Percentiles rank a stretch among this genome's conserved stretches.
Conservation (phyloP, 2,113 vertebrate genomes). For the Siphamia tubifer region DNA sequence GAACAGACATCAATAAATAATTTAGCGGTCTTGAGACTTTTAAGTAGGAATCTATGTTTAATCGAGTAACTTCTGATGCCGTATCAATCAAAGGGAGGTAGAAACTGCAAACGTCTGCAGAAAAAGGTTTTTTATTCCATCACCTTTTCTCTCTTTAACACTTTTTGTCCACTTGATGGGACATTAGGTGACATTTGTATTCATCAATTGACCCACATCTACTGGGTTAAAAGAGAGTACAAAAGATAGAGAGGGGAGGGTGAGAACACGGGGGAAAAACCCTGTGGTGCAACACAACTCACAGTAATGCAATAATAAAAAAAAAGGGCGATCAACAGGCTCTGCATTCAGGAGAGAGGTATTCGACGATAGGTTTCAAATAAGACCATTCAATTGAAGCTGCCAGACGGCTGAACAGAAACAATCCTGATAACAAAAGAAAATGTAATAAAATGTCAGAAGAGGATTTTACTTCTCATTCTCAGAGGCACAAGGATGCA, state of each 20-base stretch:
- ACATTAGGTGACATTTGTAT: slow-evolving; percentile 71
- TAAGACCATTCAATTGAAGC: slow-evolving; percentile 32
- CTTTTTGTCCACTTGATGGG: slow-evolving; percentile 52
- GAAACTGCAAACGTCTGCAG: slow-evolving; percentile 78
- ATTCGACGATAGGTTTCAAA: slow-evolving; percentile 26
- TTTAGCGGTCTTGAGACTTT: slow-evolving; percentile 90
- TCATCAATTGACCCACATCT: slow-evolving; percentile 67
- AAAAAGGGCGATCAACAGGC: slow-evolving; percentile 25
- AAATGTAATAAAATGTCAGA: slow-evolving; percentile 56
- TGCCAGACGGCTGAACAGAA: slow-evolving; percentile 16
- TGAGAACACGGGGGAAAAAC: neutral
- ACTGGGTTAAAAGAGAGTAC: slow-evolving; percentile 11
- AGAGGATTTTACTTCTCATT: slow-evolving; percentile 37
- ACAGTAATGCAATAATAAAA: slow-evolving; percentile 27
- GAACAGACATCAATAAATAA: slow-evolving; percentile 98
- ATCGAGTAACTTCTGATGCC: slow-evolving; percentile 84
- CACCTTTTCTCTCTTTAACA: slow-evolving; percentile 19
- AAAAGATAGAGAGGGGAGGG: neutral
- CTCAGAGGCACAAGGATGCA: slow-evolving; percentile 15
- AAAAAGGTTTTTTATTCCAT: slow-evolving; percentile 56
- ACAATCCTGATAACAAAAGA: slow-evolving; percentile 19
- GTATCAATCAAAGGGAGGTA: slow-evolving; percentile 77
- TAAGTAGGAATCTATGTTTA: slow-evolving; percentile 95
- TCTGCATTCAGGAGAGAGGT: slow-evolving; percentile 3
- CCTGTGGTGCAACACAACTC: slow-evolving; percentile 42